Percentiles rank a stretch among this genome's conserved stretches.
phyloP scores from a whole-genome alignment of 2,113 vertebrate species.

The Pan troglodytes region NHGRI_mPanTro3-v2.1_pri NC_072412.2:42426001-42426500 shows the following conservation, averaged over 20 bases:
- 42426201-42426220: neutral
- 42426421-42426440: constrained; percentile 42
- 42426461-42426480: constrained; percentile 22
- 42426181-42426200: neutral
- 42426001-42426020: neutral
- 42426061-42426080: neutral
- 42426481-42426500: constrained; percentile 42
- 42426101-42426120: neutral
- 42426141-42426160: neutral
- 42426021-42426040: too few relatives aligned
- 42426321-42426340: neutral
- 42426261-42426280: neutral
- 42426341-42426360: neutral
- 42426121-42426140: neutral
- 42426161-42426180: neutral
- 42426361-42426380: too few relatives aligned
- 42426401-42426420: neutral
- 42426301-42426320: neutral
- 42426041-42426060: neutral
- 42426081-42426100: neutral
- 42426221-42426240: neutral
- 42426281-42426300: neutral
- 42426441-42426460: constrained; percentile 40
- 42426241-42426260: neutral
- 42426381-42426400: neutral